Evolutionary conservation across 2,113 vertebrate genomes (phyloP).

Genomic region (Oreamnos americanus): DNA sequence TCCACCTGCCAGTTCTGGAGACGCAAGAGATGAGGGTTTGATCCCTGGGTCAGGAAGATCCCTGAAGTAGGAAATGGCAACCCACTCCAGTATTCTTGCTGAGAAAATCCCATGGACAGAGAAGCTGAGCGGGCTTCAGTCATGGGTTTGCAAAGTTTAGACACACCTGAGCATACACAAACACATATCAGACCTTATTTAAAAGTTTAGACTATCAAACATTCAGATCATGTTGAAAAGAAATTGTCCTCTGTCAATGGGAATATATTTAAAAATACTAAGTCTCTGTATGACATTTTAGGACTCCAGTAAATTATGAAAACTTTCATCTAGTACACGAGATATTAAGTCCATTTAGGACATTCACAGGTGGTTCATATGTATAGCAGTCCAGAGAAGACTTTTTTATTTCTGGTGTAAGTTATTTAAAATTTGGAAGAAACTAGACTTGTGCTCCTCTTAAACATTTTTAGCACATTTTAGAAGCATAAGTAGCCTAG

Average conservation of each 20-base stretch:
- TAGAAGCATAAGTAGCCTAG: not conserved
- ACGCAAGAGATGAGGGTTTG: not conserved
- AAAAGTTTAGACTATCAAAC: not conserved
- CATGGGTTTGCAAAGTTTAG: not conserved
- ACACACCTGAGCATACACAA: not conserved
- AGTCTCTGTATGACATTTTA: not conserved
- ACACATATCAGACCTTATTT: not conserved
- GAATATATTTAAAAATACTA: not conserved
- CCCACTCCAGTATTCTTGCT: not conserved
- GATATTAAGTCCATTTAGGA: not conserved
- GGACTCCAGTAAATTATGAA: not conserved
- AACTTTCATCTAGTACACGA: not conserved
- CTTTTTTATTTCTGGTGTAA: not conserved
- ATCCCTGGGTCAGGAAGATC: not conserved
- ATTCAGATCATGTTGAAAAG: not conserved
- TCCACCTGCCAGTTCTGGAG: not conserved
- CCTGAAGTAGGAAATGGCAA: not conserved
- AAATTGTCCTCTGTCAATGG: not conserved
- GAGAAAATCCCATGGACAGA: not conserved
- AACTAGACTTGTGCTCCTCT: not conserved
- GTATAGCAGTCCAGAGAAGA: not conserved
- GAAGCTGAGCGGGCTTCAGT: not conserved
- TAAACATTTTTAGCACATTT: not conserved
- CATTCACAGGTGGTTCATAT: not conserved
- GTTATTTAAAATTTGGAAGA: slow-evolving; percentile 16